Base-by-base conservation (phyloP, 2,113 vertebrate species). In the Rhizomys pruinosus region DNA sequence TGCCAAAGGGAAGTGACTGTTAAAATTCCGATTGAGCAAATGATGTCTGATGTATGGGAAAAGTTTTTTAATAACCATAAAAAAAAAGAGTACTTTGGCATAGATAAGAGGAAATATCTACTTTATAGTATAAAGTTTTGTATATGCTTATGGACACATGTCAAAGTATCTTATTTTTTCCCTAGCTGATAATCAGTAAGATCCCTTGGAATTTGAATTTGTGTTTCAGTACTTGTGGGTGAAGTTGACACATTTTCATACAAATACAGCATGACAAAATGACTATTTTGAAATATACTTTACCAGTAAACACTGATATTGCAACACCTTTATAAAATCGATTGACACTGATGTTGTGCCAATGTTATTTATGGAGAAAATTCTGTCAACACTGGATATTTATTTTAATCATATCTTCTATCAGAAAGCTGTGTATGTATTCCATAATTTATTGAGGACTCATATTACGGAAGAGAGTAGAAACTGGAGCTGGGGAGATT, bases 101-200 rank as follows among this genome's bases (percentile, higher is more conserved):
- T 23, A 91, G 57, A 91, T 84, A n/a, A 27, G 84, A 61, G 61
- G 11, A 73, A 73, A 91, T 73, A 64, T 39, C 68, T 91, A 64
- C 73, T 84, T 84, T 32, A 39, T 10, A 32, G 4, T 72, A 10
- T 23, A 57, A 68, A 22, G 93, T 86, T 69, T 88, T 34, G 57
- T 89, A 66, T 7, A 90, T 19, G 6, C 8, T 68, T 89, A 73
- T 44, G 10, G 52, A 63, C 1, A 47, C 39, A 84, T 84, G 84
- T 76, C 20, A 82, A 92, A 81, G 77, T 39, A 71, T 72, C 79
- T 95, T 90, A 74, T 63, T 25, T 95, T 93, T 92, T 63, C 68
- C 47, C 47, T 90, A 84, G 4, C 6, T 87, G 63, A 68, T 87
- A 73, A 80, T 34, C 87, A 59, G 61, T 82, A 91, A 42, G 0